phyloP scores from a whole-genome alignment of 2,797 vertebrate genomes.

The Psittacula echo region DNA sequence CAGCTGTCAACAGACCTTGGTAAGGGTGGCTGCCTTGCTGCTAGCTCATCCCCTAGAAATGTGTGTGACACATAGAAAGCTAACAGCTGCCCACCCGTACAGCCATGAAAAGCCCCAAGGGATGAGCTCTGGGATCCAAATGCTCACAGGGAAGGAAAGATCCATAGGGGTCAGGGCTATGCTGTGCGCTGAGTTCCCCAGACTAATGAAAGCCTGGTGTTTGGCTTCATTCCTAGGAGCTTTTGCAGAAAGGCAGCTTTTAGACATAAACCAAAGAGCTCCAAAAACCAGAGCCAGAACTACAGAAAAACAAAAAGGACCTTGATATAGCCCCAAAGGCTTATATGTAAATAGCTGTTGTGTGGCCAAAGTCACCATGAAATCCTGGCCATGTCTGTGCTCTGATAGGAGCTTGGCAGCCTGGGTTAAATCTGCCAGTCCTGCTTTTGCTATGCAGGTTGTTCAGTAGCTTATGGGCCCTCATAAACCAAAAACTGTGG shows the following conservation, averaged over 20 bases:
- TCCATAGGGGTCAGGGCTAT: accelerated
- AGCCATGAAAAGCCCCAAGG: background rate
- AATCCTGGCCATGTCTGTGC: background rate
- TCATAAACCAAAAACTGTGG: background rate
- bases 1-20: background rate
- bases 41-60: background rate
- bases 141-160: background rate
- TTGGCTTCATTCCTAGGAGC: background rate
- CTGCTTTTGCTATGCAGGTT: background rate
- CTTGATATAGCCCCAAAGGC: background rate
- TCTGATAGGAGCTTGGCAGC: background rate
- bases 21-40: background rate
- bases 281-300: background rate
- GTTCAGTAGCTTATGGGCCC: background rate
- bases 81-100: background rate
- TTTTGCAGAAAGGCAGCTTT: background rate
- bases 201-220: background rate
- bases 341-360: background rate
- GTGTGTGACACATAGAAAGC: background rate
- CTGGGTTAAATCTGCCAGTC: background rate
- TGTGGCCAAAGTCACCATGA: background rate
- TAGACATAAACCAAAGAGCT: background rate
- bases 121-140: background rate
- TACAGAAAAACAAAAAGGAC: background rate
- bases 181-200: background rate